Base-by-base conservation (phyloP, 2,113 vertebrate genomes). In the Microcebus jonahi region DNA sequence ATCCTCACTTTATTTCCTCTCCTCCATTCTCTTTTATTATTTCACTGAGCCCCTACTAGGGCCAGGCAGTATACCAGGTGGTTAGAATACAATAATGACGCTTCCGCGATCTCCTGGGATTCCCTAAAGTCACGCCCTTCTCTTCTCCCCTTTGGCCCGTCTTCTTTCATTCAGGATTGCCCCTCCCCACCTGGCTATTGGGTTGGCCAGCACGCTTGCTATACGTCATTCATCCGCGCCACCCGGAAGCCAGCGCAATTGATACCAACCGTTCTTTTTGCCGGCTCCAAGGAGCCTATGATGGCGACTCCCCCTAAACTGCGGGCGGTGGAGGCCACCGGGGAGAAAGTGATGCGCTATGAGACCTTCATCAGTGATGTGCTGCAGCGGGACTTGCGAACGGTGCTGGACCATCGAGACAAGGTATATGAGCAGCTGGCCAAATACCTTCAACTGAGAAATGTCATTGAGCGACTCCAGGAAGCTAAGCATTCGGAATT, bases 401-500 rank as follows among this genome's bases (percentile, higher is more conserved):
- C 98, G 55, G 99, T 99, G 55, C 80, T 99, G 98, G 98, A 99
- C 90, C 99, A 99, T 97, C 98, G 99, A 79, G 99, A 99, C 79
- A 98, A 98, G 8, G 98, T 99, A 57, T 99, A 99, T 97, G 99
- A 99, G 98, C 99, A 99, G 96, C 99, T 99, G 70, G 98, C 99
- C 23, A 98, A 99, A 90, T 99, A 99, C 91, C 98, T 99, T 88
- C 99, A 99, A 97, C 98, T 99, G 86, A 99, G 99, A 98, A 99
- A 99, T 95, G 98, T 99, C 68, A 99, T 99, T 36, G 98, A 99
- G 96, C 98, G 97, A 70, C 97, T 99, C 42, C 98, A 99, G 99
- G 99, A 99, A 87, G 67, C 98, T 7, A 98, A 95, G 6, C 98
- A 97, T 42, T 98, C 98, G 57, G 98, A 98, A 63, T 98, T 99